Percentiles rank a stretch among this genome's conserved stretches.
phyloP scores from a whole-genome alignment of 2,797 vertebrate genomes.

The Phataginus tetradactyla region DNA sequence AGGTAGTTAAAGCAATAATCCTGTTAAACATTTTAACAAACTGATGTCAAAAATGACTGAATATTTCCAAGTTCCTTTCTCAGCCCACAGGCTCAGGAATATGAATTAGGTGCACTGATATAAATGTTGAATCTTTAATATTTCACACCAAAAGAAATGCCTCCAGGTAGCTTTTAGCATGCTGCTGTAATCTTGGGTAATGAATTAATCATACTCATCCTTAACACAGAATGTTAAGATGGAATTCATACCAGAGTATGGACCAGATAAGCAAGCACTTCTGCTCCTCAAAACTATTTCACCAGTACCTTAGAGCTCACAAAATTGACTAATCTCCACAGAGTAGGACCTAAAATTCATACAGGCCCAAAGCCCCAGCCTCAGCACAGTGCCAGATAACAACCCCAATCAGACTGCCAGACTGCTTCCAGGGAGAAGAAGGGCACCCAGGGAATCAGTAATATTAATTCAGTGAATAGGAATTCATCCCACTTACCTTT shows the following conservation, averaged over 20 bases:
- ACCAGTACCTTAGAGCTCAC: conserved; percentile 54
- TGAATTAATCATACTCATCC: conserved; percentile 86
- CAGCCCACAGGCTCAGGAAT: conserved; percentile 81
- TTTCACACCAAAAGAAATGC: conserved; percentile 85
- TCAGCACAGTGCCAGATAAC: conserved; percentile 67
- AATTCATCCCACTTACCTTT: conserved; percentile 66
- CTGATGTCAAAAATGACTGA: conserved; percentile 71
- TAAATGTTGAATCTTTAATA: conserved; percentile 87
- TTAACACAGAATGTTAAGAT: conserved; percentile 79
- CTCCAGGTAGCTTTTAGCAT: conserved; percentile 83
- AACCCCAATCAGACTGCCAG: conserved; percentile 57
- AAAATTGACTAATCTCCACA: conserved; percentile 62
- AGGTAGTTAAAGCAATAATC: conserved; percentile 69
- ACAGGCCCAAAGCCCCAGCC: conserved; percentile 54
- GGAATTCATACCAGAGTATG: conserved; percentile 72
- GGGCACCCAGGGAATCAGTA: conserved; percentile 1
- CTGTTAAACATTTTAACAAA: conserved; percentile 81
- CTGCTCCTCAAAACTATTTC: conserved; percentile 65
- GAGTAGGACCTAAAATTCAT: conserved; percentile 75
- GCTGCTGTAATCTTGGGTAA: conserved; percentile 83
- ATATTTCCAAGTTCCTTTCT: conserved; percentile 73
- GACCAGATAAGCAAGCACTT: conserved; percentile 76
- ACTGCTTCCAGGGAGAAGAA: conserved; percentile 38
- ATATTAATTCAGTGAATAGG: conserved; percentile 78
- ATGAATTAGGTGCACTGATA: conserved; percentile 83